Evolutionary conservation across 2,113 vertebrate genomes (phyloP).

Genomic region (Anguilla japonica): DNA sequence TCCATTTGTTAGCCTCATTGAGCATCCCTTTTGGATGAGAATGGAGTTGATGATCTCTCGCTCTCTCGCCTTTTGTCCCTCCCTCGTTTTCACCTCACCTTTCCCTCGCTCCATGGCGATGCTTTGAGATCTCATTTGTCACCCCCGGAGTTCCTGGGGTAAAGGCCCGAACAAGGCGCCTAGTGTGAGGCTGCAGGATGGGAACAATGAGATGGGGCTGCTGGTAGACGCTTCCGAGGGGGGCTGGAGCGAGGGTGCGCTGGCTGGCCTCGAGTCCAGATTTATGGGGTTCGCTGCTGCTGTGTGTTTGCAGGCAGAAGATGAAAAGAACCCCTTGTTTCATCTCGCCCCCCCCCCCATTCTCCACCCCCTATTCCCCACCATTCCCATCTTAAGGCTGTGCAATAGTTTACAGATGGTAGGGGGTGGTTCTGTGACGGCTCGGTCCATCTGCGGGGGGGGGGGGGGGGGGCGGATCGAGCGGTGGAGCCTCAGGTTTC

Average conservation of each 20-base stretch:
- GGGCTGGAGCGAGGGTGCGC: constrained; percentile 41
- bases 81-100: constrained; percentile 30
- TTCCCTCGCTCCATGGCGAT: constrained; percentile 37
- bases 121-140: constrained; percentile 39
- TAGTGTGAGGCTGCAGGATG: constrained; percentile 38
- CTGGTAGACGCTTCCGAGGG: constrained; percentile 11
- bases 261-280: constrained; percentile 51
- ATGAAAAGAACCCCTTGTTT: constrained; percentile 75
- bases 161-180: constrained; percentile 53
- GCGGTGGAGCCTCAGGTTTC: constrained; percentile 13
- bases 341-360: constrained; percentile 15
- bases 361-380: constrained; percentile 42
- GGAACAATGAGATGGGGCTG: constrained; percentile 46
- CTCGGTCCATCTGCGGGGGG: constrained; percentile 15
- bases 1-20: background rate
- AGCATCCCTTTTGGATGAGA: constrained; percentile 10
- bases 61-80: constrained; percentile 35
- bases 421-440: constrained; percentile 29
- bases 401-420: constrained; percentile 47
- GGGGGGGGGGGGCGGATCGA: constrained; percentile 31
- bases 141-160: constrained; percentile 49
- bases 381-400: constrained; percentile 27
- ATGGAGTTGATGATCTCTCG: background rate
- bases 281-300: constrained; percentile 66
- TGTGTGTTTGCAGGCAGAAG: constrained; percentile 59